Evolutionary conservation across 2,888 invertebrate species (phyloP).

Genomic region (Spilosoma lubricipeda): DNA sequence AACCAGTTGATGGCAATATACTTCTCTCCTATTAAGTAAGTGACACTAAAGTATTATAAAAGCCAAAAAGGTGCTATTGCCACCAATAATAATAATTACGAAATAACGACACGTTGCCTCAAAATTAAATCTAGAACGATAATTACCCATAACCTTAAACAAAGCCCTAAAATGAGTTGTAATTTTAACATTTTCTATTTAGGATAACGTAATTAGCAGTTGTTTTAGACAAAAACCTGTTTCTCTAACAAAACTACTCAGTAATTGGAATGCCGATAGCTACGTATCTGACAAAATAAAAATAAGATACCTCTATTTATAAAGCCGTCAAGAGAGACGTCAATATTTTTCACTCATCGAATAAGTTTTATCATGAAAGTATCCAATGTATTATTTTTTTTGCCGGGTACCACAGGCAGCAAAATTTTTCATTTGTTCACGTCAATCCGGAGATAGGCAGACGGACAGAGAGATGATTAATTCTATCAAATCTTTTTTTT

Average conservation of each 20-base stretch:
- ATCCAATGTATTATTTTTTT: slow-evolving; percentile 27
- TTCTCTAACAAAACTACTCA: background rate
- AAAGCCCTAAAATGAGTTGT: background rate
- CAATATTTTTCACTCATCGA: slow-evolving; percentile 38
- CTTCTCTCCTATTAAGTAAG: too few species aligned
- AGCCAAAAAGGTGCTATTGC: too few species aligned
- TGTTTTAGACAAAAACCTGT: background rate
- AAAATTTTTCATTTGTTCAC: slow-evolving; percentile 43
- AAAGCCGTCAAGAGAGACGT: slow-evolving; percentile 21
- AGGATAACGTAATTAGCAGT: background rate
- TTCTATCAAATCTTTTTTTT: slow-evolving; percentile 24
- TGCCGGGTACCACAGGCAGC: slow-evolving; percentile 15
- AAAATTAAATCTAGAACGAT: background rate
- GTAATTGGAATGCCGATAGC: background rate
- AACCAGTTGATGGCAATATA: too few species aligned
- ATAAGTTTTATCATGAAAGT: slow-evolving; percentile 19
- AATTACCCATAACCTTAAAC: background rate
- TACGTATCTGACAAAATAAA: slow-evolving; percentile 8
- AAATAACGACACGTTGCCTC: background rate
- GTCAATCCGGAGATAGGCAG: slow-evolving; percentile 42
- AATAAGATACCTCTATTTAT: slow-evolving; percentile 20
- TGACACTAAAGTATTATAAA: too few species aligned
- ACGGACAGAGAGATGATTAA: slow-evolving; percentile 28
- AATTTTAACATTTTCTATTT: background rate
- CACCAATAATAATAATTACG: background rate